These are phyloP conservation scores for Lordiphosa stackelbergi DNA, from an alignment of 1,140 invertebrate species.

Conservation along the genomic window DNA sequence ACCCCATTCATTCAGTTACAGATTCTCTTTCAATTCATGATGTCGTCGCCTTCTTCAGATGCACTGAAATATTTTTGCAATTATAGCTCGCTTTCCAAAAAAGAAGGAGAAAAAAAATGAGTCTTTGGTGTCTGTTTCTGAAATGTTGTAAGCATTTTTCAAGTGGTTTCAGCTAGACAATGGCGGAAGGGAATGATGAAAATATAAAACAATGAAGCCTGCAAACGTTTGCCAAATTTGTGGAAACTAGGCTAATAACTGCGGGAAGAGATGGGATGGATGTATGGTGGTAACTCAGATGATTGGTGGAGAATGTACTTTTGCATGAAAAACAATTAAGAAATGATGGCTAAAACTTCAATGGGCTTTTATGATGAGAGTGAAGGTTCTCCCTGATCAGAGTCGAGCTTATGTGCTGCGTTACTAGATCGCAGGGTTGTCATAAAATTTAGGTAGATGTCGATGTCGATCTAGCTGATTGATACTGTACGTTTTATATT, in stretches of 20 bases:
- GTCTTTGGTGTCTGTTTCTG: constrained; percentile 41
- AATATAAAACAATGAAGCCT: constrained; percentile 14
- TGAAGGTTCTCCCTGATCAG: too few relatives aligned
- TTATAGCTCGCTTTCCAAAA: constrained; percentile 48
- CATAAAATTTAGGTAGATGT: too few relatives aligned
- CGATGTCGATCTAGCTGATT: too few relatives aligned
- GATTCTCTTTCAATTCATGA: constrained; percentile 51
- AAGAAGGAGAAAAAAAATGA: constrained; percentile 12
- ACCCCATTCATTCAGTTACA: constrained; percentile 43
- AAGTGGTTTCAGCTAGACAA: constrained; percentile 48
- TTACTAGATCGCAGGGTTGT: too few relatives aligned
- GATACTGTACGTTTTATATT: too few relatives aligned
- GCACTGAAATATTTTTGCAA: constrained; percentile 56
- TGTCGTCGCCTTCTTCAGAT: constrained; percentile 6
- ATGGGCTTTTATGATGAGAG: too few relatives aligned
- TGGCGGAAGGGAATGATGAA: constrained; percentile 8
- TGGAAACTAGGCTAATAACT: constrained; percentile 52
- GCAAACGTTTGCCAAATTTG: constrained; percentile 39
- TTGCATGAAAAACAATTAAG: background rate
- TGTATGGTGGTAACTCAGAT: background rate
- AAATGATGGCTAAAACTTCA: too few relatives aligned
- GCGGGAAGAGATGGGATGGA: constrained; percentile 13
- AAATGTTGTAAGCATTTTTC: constrained; percentile 50
- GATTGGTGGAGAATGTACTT: background rate
- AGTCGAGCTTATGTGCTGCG: too few relatives aligned